These are phyloP conservation scores for Oryzias woworae DNA, from an alignment of 2,113 vertebrate species.

Conservation along the genomic window DNA sequence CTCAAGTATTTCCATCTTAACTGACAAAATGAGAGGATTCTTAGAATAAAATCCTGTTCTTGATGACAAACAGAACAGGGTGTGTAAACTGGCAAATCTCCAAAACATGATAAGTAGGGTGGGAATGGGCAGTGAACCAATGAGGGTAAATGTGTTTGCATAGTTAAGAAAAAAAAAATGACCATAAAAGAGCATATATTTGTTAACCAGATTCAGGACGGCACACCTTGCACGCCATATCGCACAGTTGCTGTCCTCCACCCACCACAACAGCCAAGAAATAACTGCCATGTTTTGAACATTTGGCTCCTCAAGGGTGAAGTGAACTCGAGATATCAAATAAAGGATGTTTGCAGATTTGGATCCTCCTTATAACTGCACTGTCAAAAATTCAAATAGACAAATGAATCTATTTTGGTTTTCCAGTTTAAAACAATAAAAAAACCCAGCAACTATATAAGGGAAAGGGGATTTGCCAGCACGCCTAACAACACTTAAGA, in stretches of 20 bases:
- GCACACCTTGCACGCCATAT: conserved; percentile 69
- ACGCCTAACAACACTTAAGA: too few species aligned
- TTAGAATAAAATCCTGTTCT: conserved; percentile 45
- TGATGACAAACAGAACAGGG: conserved; percentile 64
- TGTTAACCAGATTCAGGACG: conserved; percentile 79
- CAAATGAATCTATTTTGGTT: not conserved
- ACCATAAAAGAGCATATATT: conserved; percentile 76
- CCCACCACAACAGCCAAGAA: conserved; percentile 32
- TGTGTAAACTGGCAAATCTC: conserved; percentile 57
- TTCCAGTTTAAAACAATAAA: not conserved
- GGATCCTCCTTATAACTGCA: conserved; percentile 4
- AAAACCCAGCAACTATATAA: too few species aligned
- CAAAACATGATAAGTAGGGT: conserved; percentile 55
- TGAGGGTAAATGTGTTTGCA: conserved; percentile 75
- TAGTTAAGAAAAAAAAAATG: conserved; percentile 77
- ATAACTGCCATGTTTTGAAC: conserved; percentile 52
- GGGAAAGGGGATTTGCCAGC: too few species aligned
- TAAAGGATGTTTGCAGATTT: conserved; percentile 31
- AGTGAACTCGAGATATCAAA: conserved; percentile 35
- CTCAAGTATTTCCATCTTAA: conserved; percentile 34
- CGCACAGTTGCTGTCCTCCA: conserved; percentile 35
- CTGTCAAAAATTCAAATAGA: not conserved
- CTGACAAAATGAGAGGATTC: conserved; percentile 18
- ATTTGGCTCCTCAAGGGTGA: conserved; percentile 15
- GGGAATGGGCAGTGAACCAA: conserved; percentile 45